phyloP scores from a whole-genome alignment of 2,888 invertebrate species.

The Caenorhabditis sp. region DNA sequence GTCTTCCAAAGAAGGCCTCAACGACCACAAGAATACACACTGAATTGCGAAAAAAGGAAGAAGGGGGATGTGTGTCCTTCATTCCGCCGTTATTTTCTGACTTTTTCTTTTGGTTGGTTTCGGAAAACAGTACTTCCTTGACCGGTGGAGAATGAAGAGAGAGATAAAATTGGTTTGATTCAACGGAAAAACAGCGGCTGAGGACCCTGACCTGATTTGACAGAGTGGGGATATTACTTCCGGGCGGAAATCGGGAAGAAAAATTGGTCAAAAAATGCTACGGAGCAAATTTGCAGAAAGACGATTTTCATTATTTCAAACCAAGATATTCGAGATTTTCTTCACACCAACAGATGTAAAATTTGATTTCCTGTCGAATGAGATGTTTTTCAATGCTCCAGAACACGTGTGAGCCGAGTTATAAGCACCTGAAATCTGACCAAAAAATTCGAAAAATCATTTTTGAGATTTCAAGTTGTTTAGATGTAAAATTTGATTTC shows the following conservation, averaged over 20 bases:
- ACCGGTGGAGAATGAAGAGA: neutral
- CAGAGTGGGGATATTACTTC: neutral
- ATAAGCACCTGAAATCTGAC: too few species aligned
- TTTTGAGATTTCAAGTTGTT: neutral
- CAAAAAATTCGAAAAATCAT: neutral
- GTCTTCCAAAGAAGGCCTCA: neutral
- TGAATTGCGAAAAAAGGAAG: neutral
- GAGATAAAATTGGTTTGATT: too few species aligned
- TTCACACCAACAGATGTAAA: too few species aligned
- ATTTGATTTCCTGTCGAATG: too few species aligned
- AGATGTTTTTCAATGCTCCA: too few species aligned
- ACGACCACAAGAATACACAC: conserved; percentile 1
- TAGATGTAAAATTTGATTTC: neutral
- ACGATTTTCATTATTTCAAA: too few species aligned
- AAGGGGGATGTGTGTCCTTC: conserved; percentile 1
- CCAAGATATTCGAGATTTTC: too few species aligned
- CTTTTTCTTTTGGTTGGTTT: neutral
- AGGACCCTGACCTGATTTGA: conserved; percentile 6
- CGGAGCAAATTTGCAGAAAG: too few species aligned
- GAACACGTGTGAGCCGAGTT: too few species aligned
- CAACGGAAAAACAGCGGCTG: too few species aligned
- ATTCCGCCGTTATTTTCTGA: neutral
- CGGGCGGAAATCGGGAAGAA: neutral
- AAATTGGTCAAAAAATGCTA: neutral
- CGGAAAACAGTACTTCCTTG: neutral